Percentiles rank a stretch among this genome's conserved stretches.
Conservation (phyloP, 2,888 invertebrate species). For the Drosophila meridionalis region DNA sequence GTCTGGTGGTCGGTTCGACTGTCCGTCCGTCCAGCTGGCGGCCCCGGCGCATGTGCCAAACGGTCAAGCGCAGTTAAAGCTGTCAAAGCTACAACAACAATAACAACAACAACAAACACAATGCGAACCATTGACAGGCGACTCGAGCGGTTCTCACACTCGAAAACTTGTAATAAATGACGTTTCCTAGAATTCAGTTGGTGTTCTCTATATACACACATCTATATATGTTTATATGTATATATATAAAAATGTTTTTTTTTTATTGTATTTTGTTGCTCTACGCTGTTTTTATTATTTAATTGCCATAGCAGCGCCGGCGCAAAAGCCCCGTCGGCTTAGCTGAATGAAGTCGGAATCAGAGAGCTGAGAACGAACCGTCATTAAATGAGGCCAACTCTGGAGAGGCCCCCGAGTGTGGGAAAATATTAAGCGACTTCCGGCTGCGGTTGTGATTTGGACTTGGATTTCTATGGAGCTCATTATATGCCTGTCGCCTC, state of each 20-base stretch:
- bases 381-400: constrained; percentile 74
- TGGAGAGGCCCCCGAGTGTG: constrained; percentile 69
- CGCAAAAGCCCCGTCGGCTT: constrained; percentile 57
- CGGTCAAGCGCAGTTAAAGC: constrained; percentile 80
- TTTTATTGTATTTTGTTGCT: constrained; percentile 33
- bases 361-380: constrained; percentile 48
- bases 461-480: constrained; percentile 52
- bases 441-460: constrained; percentile 73
- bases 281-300: constrained; percentile 69
- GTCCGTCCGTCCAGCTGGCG: constrained; percentile 31
- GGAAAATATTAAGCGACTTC: constrained; percentile 83
- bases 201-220: constrained; percentile 22
- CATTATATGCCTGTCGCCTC: constrained; percentile 52
- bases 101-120: constrained; percentile 50
- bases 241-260: constrained; percentile 12
- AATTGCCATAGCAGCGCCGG: constrained; percentile 78
- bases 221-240: constrained; percentile 2
- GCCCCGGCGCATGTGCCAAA: constrained; percentile 76
- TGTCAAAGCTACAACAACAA: constrained; percentile 62
- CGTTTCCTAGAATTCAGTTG: constrained; percentile 73
- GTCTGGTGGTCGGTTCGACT: constrained; percentile 29
- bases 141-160: constrained; percentile 75
- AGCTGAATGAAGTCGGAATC: constrained; percentile 39
- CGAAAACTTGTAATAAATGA: constrained; percentile 78
- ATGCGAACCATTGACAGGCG: constrained; percentile 73